phyloP scores from a whole-genome alignment of 2,888 invertebrate genomes.

The Trichopoda pennipes region DNA sequence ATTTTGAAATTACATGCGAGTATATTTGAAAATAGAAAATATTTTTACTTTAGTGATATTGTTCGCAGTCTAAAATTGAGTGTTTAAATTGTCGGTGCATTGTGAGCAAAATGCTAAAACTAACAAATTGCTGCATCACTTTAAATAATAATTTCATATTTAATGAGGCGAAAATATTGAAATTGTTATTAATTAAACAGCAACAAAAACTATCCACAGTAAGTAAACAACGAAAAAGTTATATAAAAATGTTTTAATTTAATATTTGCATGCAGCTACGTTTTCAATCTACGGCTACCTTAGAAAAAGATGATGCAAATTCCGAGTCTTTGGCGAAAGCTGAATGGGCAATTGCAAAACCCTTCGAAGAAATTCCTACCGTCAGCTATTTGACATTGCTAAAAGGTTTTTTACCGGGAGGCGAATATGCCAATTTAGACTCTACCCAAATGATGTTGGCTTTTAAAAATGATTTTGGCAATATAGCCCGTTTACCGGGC shows the following conservation, averaged over 20 bases:
- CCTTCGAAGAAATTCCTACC: conserved; percentile 73
- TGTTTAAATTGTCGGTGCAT: neutral
- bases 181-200: neutral
- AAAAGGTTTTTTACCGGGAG: conserved; percentile 74
- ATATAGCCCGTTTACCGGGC: conserved; percentile 78
- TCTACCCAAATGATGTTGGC: conserved; percentile 63
- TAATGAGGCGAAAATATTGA: neutral
- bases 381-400: conserved; percentile 64
- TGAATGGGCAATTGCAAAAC: conserved; percentile 74
- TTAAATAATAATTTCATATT: conserved; percentile 12
- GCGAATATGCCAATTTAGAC: conserved; percentile 73
- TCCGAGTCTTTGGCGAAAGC: neutral
- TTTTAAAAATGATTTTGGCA: conserved; percentile 76
- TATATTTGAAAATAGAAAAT: neutral
- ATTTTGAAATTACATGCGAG: neutral
- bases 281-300: conserved; percentile 18
- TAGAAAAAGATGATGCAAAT: neutral
- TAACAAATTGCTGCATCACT: conserved; percentile 8
- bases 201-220: neutral
- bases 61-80: conserved; percentile 12
- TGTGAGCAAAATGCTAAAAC: conserved; percentile 35
- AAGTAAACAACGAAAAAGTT: neutral
- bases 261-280: conserved; percentile 12
- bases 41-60: neutral
- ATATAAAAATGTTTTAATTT: neutral